Percentiles rank a stretch among this genome's conserved stretches.
These are phyloP conservation scores for Gephyroberyx darwinii DNA, from an alignment of 2,797 vertebrate genomes.

Conservation along the genomic window DNA sequence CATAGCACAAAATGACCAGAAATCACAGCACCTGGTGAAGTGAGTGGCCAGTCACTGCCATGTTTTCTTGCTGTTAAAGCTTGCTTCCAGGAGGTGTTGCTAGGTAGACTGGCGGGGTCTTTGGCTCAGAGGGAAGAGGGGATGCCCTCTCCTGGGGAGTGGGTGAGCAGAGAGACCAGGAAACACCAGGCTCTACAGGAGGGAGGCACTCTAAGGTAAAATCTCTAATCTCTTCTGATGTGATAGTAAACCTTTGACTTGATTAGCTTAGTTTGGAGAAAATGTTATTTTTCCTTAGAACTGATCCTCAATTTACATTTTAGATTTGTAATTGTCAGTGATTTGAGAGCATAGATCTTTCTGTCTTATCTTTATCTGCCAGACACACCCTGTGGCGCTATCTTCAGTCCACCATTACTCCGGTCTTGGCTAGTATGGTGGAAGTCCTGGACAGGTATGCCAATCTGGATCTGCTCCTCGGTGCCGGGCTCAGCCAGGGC, in stretches of 20 bases:
- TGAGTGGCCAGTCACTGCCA: no score
- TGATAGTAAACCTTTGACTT: not conserved
- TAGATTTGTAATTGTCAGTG: not conserved
- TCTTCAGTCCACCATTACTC: conserved; percentile 76
- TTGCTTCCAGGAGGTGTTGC: conserved; percentile 71
- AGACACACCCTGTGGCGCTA: conserved; percentile 83
- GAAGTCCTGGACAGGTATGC: conserved; percentile 78
- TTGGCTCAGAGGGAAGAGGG: conserved; percentile 68
- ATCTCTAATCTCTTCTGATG: not conserved
- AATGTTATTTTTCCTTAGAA: not conserved
- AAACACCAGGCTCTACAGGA: conserved; percentile 80
- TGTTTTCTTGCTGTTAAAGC: no score
- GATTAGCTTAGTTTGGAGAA: not conserved
- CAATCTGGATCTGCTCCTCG: conserved; percentile 75
- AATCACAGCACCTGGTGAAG: no score
- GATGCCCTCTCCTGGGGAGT: conserved; percentile 65
- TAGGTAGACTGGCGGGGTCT: conserved; percentile 64
- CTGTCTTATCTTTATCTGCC: conserved; percentile 11
- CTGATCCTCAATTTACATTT: not conserved
- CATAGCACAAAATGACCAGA: no score
- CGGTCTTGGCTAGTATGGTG: conserved; percentile 71
- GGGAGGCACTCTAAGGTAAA: conserved; percentile 82
- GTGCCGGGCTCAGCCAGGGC: conserved; percentile 56
- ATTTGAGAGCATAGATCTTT: not conserved
- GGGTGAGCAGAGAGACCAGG: conserved; percentile 76